phyloP scores from a whole-genome alignment of 2,113 vertebrate species.

The Chiloscyllium plagiosum region DNA sequence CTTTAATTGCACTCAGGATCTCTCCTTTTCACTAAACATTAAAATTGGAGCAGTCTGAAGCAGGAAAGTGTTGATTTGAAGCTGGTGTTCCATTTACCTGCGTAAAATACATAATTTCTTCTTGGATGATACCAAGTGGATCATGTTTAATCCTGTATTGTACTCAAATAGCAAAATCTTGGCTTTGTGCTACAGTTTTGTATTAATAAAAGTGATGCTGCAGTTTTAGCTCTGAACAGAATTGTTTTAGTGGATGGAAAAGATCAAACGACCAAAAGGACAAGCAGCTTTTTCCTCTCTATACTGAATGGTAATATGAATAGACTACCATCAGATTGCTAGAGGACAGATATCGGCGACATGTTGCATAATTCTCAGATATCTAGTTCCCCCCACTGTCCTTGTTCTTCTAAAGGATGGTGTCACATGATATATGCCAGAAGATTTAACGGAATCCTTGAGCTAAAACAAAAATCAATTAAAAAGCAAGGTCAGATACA shows the following conservation, averaged over 20 bases:
- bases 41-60: neutral
- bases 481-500: neutral
- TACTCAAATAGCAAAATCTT: neutral
- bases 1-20: neutral
- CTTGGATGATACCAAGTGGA: neutral
- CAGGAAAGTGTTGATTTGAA: neutral
- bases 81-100: neutral
- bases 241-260: neutral
- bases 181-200: neutral
- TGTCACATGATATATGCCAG: neutral
- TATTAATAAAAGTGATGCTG: constrained; percentile 17
- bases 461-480: neutral
- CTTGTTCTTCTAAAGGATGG: neutral
- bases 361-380: neutral
- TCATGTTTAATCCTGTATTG: constrained; percentile 4
- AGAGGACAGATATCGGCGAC: neutral
- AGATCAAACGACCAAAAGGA: neutral
- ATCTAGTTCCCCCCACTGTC: neutral
- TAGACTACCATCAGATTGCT: neutral
- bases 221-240: neutral
- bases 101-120: neutral
- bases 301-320: neutral
- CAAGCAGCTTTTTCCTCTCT: neutral
- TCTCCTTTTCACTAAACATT: neutral
- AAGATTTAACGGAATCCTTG: neutral